A percentile compares a stretch with the other conserved stretches of the same genome.
phyloP scores from a whole-genome alignment of 1,140 invertebrate species.

The Agrypnia vestita region DNA sequence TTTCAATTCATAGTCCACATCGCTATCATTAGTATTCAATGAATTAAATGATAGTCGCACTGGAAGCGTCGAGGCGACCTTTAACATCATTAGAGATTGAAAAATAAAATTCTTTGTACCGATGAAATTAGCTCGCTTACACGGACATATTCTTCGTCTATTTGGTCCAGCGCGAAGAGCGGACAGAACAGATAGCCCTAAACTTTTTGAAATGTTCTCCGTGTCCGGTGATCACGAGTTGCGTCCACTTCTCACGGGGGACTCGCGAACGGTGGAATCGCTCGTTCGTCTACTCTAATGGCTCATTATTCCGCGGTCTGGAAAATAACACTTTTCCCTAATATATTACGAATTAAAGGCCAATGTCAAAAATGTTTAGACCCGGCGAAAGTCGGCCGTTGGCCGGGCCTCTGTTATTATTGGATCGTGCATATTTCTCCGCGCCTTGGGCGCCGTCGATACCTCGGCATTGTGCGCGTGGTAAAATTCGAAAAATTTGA shows the following conservation, averaged over 20 bases:
- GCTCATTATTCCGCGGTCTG: neutral
- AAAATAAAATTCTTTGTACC: too few species aligned
- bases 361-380: constrained; percentile 4
- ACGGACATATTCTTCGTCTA: too few species aligned
- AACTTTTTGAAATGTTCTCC: neutral
- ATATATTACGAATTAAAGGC: constrained; percentile 33
- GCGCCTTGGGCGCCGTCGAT: constrained; percentile 2
- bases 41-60: too few species aligned
- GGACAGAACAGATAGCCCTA: neutral
- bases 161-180: too few species aligned
- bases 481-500: constrained; percentile 14
- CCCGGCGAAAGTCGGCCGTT: constrained; percentile 21
- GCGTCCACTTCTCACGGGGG: constrained; percentile 22
- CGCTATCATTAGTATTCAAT: too few species aligned
- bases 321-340: constrained; percentile 27
- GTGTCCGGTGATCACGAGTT: constrained; percentile 23
- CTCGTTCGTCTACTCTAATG: constrained; percentile 26
- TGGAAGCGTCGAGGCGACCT: too few species aligned
- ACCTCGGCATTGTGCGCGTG: neutral
- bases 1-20: too few species aligned
- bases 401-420: constrained; percentile 20
- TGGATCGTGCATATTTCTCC: constrained; percentile 9
- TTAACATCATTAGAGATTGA: too few species aligned
- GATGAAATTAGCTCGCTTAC: too few species aligned
- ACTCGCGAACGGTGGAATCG: constrained; percentile 1